Base-by-base conservation (phyloP, 2,888 invertebrate genomes). In the Macrophya alboannulata region DNA sequence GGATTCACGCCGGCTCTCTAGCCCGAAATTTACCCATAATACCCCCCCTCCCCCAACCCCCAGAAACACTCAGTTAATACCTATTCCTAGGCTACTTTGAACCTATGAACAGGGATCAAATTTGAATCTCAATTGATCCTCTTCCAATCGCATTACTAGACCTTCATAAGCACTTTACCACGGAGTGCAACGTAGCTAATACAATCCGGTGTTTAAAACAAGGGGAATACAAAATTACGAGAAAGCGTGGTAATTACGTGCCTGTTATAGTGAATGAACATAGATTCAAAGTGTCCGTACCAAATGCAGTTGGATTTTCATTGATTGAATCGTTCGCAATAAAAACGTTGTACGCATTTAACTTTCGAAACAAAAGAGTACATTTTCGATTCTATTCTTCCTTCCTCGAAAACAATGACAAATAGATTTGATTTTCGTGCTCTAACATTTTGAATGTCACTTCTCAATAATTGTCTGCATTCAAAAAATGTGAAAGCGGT, bases 71-170 rank as follows among this genome's bases (percentile, higher is more conserved):
- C 31, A 55, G 21, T 17, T 77, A 77, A 77, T 55, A 51, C 51
- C 51, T 17, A 25, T 77, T 37, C 37, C 25, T 55, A 1, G 37
- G 77, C 77, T n/a, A 51, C 31, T 77, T 55, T 77, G 15, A 15
- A 77, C 55, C 55, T 31, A 51, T 17, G 25, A 17, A 37, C 21
- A 15, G 17, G 10, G 31, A 55, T 77, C 21, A 77, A 40, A 37
- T 31, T 77, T 31, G 55, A 77, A 77, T 77, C 77, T 25, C 77
- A 51, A 55, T 77, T n/a, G 51, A 15, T 51, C 77, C 51, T 31
- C 25, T 51, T 9, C 77, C 31, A 48, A 55, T 48, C 77, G 43
- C 37, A 37, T 51, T 55, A 55, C 55, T n/a, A 37, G 37, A 55
- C 51, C 25, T 77, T 9, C 25, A 51, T 77, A 37, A 55, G 51